Percentiles rank a stretch among this genome's conserved stretches.
These are phyloP conservation scores for Ariolimax columbianus DNA, from an alignment of 2,888 invertebrate genomes.

Conservation along the genomic window DNA sequence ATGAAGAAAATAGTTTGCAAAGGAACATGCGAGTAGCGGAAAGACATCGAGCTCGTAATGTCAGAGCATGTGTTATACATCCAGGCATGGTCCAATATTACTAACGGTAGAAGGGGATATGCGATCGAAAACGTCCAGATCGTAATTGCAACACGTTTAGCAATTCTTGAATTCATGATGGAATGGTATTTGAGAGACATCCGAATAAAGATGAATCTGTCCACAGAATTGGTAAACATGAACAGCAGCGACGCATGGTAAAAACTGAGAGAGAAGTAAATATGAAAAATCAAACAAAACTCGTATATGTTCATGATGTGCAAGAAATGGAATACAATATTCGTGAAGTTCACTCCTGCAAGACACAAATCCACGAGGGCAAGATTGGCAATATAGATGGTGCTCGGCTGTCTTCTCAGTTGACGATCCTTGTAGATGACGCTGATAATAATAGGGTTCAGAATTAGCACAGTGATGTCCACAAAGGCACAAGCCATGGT, in stretches of 20 bases:
- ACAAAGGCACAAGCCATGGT: not conserved
- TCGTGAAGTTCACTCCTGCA: not conserved
- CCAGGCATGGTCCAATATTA: constrained; percentile 17
- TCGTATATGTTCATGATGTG: not conserved
- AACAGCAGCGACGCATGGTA: not conserved
- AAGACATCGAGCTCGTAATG: not conserved
- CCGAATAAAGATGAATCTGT: constrained; percentile 35
- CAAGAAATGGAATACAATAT: not conserved
- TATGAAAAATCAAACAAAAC: not conserved
- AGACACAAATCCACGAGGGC: constrained; percentile 26
- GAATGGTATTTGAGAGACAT: constrained; percentile 34
- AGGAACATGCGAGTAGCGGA: not conserved
- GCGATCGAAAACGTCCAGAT: constrained; percentile 4
- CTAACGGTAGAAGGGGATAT: not conserved
- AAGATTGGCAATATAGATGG: constrained; percentile 36
- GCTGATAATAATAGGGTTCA: constrained; percentile 38
- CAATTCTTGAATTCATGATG: constrained; percentile 18
- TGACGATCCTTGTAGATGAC: constrained; percentile 35
- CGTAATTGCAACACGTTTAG: not conserved
- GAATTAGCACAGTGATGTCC: constrained; percentile 7
- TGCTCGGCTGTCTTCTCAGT: constrained; percentile 29
- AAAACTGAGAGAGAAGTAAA: not conserved
- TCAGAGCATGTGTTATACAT: not conserved
- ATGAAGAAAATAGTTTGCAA: not conserved
- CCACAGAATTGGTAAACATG: constrained; percentile 39